Evolutionary conservation across 2,797 vertebrate species (phyloP), one percentile per base, ranked within the genome.

Genomic region (Geotrypetes seraphini): DNA sequence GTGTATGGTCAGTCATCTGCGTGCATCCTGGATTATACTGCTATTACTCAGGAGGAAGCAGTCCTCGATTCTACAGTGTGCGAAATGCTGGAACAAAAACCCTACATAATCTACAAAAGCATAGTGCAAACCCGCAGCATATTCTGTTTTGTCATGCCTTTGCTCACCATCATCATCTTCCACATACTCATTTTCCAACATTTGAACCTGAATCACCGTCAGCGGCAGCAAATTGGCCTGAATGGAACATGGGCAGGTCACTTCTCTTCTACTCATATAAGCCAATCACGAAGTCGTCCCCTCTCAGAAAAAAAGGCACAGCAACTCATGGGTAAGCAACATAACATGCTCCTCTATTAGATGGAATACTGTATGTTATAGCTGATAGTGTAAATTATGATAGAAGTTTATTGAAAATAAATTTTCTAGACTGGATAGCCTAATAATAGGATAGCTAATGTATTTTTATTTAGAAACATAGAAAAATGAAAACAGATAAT

Each of bases 71-170:
- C 83, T 38, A 84, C 73, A 20, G 76, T 84, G 63, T 85, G 84
- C 43, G 83, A 86, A 47, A 80, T 86, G 82, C 69, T 46, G 2
- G 81, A 86, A 36, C 51, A 69, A 6, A 78, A 82, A 28, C 84
- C 78, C 18, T 76, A 64, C 4, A 50, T 63, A 17, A 46, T 85
- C 16, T 85, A 84, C 53, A 81, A 70, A 53, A 69, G 66, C 9
- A 69, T 76, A 9, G 31, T 85, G 9, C 67, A 85, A 13, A 40
- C 77, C 10, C 75, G 78, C 43, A 76, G 73, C 0, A 46, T 56
- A 11, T 28, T 85, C 4, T 86, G 83, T 49, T 85, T 86, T 39
- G 43, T 85, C 50, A 75, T 84, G 11, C 80, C 84, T 2, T 43
- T 85, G 30, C 33, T 73, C 11, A 51, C 65, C 38, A 84, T 83